Percentiles rank a stretch among this genome's conserved stretches.
Conservation (phyloP, 2,888 invertebrate species). For the Lypha dubia region DNA sequence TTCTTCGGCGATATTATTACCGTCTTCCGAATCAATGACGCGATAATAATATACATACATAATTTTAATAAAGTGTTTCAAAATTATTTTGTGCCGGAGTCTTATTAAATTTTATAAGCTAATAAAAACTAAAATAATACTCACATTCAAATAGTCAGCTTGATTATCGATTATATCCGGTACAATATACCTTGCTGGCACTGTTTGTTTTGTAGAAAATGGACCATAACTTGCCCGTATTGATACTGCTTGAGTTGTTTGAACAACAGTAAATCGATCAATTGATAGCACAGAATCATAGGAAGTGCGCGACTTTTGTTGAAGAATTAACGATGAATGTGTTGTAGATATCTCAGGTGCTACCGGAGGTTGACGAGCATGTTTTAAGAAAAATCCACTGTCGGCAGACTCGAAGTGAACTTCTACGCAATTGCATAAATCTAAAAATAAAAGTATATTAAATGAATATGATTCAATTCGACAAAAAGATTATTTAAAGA, state of each 20-base stretch:
- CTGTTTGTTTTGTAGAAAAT: conserved; percentile 97
- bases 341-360: conserved; percentile 80
- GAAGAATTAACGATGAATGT: conserved; percentile 77
- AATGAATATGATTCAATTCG: background rate
- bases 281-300: conserved; percentile 90
- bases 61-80: no score
- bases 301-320: conserved; percentile 73
- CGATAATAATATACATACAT: no score
- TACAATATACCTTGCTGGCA: conserved; percentile 93
- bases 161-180: conserved; percentile 90
- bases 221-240: conserved; percentile 97
- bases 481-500: no score
- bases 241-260: conserved; percentile 94
- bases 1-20: no score
- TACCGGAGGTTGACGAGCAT: conserved; percentile 88
- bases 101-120: no score
- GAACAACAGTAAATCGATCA: conserved; percentile 95
- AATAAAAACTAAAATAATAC: conserved; percentile 64
- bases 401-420: conserved; percentile 96
- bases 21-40: no score
- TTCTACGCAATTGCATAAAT: conserved; percentile 85
- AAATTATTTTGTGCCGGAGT: no score
- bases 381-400: conserved; percentile 94
- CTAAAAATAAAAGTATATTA: conserved; percentile 35
- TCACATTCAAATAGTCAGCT: conserved; percentile 81